These are phyloP conservation scores for Scylla paramamosain DNA, from an alignment of 1,140 invertebrate species.

Conservation along the genomic window DNA sequence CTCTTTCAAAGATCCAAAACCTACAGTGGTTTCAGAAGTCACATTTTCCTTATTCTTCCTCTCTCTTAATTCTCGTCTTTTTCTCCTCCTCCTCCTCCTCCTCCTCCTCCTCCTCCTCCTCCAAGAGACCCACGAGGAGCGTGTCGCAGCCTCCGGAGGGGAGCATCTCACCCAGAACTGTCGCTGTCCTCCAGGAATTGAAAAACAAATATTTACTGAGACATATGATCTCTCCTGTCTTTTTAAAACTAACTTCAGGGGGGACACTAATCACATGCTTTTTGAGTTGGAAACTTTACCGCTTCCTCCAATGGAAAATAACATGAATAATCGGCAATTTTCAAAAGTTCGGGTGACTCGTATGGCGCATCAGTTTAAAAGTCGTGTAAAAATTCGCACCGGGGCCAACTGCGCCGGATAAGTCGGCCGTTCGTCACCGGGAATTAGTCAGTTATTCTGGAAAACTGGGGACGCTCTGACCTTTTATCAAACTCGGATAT, in stretches of 20 bases:
- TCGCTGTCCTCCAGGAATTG: slow-evolving; percentile 37
- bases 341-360: slow-evolving; percentile 69
- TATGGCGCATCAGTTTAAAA: slow-evolving; percentile 74
- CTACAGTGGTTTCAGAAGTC: no score
- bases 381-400: slow-evolving; percentile 69
- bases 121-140: background rate
- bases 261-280: slow-evolving; percentile 73
- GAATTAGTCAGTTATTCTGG: slow-evolving; percentile 74
- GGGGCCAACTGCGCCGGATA: slow-evolving; percentile 72
- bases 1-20: background rate
- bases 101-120: background rate
- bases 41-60: background rate
- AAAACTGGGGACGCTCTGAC: slow-evolving; percentile 66
- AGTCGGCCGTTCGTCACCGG: slow-evolving; percentile 69
- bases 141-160: background rate
- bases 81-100: background rate
- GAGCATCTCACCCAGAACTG: background rate
- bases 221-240: slow-evolving; percentile 70
- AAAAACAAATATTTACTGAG: slow-evolving; percentile 70
- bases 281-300: slow-evolving; percentile 68
- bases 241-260: slow-evolving; percentile 62
- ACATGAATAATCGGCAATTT: slow-evolving; percentile 74
- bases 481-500: slow-evolving; percentile 74
- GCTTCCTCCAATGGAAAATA: slow-evolving; percentile 73
- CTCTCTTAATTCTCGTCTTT: background rate